Evolutionary conservation across 2,888 invertebrate genomes (phyloP), one percentile per base, ranked within the genome.

Genomic region (Nemotelus nigrinus): DNA sequence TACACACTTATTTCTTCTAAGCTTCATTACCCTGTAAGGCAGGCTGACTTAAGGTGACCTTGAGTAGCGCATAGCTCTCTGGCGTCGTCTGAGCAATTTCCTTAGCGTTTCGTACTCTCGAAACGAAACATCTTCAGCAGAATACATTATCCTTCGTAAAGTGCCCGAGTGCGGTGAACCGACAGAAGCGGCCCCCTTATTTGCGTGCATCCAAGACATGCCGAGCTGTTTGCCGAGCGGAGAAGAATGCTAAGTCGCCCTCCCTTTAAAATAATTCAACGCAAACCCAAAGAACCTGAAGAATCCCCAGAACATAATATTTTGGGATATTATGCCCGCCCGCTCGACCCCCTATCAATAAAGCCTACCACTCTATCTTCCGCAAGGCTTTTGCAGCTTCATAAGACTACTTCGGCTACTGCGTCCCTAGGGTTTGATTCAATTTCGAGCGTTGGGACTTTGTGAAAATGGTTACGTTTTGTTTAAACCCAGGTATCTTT

Each of bases 1-100:
- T 63, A 43, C 63, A 5, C 43, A 43, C 43, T 63, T 6, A 39
- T 63, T 74, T 63, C 74, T 63, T 25, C 47, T 60, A 50, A 44
- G 53, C 41, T 47, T 60, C 60, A 41, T 10, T n/a, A 74, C 60
- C 74, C 74, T 74, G 48, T 74, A 60, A 48, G 48, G 74, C 60
- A 63, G 74, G 74, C 60, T 74, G 74, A 74, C 74, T 74, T 74
- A 63, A 74, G 74, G n/a, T 74, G 74, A 74, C 74, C 74, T 74
- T 74, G 74, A 60, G 63, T 48, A 60, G 48, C 7, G 10, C 53
- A 39, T 3, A 25, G 3, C 70, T 41, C 70, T 39, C 53, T 43
- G 70, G 41, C 50, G 50, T 10, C n/a, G 43, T n/a, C 4, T 63
- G 63, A 43, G 43, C 10, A 41, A 43, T 41, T n/a, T 63, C 10